phyloP scores from a whole-genome alignment of 2,113 vertebrate genomes.

The Jacana jacana region DNA sequence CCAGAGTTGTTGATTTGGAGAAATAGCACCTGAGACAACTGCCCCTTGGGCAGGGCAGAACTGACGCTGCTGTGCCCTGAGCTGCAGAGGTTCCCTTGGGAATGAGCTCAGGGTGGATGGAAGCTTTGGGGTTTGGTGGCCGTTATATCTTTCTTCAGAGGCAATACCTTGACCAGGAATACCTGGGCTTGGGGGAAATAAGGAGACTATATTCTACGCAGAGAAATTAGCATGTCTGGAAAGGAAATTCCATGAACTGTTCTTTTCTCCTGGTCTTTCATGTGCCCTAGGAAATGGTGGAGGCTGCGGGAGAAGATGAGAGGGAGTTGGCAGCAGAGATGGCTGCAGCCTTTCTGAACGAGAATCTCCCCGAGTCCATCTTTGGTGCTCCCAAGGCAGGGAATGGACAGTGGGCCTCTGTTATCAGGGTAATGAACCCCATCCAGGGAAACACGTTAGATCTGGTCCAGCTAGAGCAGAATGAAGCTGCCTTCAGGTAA shows the following conservation, averaged over 20 bases:
- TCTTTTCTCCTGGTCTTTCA: background rate
- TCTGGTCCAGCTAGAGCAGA: conserved; percentile 95
- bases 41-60: background rate
- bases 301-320: conserved; percentile 96
- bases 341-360: conserved; percentile 96
- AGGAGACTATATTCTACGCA: accelerated
- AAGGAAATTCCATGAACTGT: background rate
- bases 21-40: background rate
- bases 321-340: conserved; percentile 96
- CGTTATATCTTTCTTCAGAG: background rate
- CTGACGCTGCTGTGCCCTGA: background rate
- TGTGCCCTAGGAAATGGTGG: conserved; percentile 91
- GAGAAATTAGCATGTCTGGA: background rate
- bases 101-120: background rate
- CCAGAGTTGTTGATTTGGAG: background rate
- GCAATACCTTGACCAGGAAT: background rate
- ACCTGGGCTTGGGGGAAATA: background rate
- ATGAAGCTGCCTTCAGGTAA: conserved; percentile 98
- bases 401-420: conserved; percentile 95
- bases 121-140: background rate
- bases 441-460: conserved; percentile 94
- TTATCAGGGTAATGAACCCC: conserved; percentile 94
- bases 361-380: conserved; percentile 95
- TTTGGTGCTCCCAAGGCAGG: conserved; percentile 97
- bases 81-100: background rate